Percentiles rank a stretch among this genome's conserved stretches.
Conservation (phyloP, 1,140 invertebrate genomes). For the Bombus polaris region DNA sequence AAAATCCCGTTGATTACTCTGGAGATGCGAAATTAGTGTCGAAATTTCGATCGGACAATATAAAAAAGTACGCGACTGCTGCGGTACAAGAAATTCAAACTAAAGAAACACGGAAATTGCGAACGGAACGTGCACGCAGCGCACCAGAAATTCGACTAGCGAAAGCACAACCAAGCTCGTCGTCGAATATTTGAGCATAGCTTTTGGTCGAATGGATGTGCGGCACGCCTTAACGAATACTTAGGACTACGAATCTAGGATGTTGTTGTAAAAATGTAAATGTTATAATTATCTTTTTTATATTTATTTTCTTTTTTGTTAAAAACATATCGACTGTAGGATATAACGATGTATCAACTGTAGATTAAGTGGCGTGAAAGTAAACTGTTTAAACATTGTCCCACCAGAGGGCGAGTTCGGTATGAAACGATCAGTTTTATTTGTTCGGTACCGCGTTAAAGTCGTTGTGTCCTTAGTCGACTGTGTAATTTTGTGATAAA, state of each 20-base stretch:
- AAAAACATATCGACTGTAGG: background rate
- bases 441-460: background rate
- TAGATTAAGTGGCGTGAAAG: background rate
- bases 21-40: slow-evolving; percentile 19
- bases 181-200: background rate
- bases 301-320: background rate
- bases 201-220: background rate
- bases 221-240: slow-evolving; percentile 25
- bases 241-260: background rate
- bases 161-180: background rate
- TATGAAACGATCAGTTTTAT: background rate
- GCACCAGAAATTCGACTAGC: slow-evolving; percentile 38
- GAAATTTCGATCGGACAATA: slow-evolving; percentile 1
- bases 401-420: slow-evolving; percentile 1
- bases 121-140: slow-evolving; percentile 23
- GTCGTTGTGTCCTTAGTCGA: background rate
- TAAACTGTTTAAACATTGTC: background rate
- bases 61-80: background rate
- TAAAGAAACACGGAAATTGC: background rate
- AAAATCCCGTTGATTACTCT: background rate
- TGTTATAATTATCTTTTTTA: slow-evolving; percentile 1
- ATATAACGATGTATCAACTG: background rate
- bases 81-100: background rate
- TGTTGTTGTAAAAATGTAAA: slow-evolving; percentile 43
- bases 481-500: background rate